Evolutionary conservation across 2,888 invertebrate species (phyloP).

Genomic region (Disparrhopalites patrizii): DNA sequence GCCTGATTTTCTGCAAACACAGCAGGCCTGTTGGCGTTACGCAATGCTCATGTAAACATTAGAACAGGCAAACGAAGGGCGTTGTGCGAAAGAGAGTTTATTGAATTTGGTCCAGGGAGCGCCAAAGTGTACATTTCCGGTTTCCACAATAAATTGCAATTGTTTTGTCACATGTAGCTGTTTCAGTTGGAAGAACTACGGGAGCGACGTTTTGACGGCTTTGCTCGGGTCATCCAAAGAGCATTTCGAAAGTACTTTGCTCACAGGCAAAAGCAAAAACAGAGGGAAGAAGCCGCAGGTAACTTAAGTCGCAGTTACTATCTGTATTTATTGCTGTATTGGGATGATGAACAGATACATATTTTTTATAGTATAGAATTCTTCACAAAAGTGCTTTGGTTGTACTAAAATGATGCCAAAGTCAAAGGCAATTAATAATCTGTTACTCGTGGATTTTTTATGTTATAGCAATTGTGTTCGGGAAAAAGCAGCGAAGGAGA

Average conservation of each 20-base stretch:
- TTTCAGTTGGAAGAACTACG: slow-evolving; percentile 65
- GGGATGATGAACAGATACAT: slow-evolving; percentile 2
- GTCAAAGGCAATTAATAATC: slow-evolving; percentile 1
- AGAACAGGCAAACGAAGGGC: too few relatives aligned
- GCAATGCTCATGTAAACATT: too few relatives aligned
- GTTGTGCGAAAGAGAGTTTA: too few relatives aligned
- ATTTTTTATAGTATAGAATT: background rate
- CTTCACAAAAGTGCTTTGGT: background rate
- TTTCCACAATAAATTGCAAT: too few relatives aligned
- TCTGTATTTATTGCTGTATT: slow-evolving; percentile 9
- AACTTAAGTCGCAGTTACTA: too few relatives aligned
- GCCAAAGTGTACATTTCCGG: too few relatives aligned
- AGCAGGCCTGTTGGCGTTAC: too few relatives aligned
- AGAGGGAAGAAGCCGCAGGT: slow-evolving; percentile 58
- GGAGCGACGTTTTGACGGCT: slow-evolving; percentile 63
- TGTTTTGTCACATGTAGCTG: too few relatives aligned
- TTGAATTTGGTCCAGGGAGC: too few relatives aligned
- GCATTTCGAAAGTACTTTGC: slow-evolving; percentile 64
- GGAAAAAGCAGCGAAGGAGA: slow-evolving; percentile 61
- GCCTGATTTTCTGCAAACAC: background rate
- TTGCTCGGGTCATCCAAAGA: slow-evolving; percentile 63
- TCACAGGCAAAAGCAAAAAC: slow-evolving; percentile 57
- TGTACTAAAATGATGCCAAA: too few relatives aligned
- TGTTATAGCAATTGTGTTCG: slow-evolving; percentile 51
- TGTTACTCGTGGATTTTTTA: background rate